phyloP scores from a whole-genome alignment of 2,113 vertebrate species.

The Tautogolabrus adspersus region DNA sequence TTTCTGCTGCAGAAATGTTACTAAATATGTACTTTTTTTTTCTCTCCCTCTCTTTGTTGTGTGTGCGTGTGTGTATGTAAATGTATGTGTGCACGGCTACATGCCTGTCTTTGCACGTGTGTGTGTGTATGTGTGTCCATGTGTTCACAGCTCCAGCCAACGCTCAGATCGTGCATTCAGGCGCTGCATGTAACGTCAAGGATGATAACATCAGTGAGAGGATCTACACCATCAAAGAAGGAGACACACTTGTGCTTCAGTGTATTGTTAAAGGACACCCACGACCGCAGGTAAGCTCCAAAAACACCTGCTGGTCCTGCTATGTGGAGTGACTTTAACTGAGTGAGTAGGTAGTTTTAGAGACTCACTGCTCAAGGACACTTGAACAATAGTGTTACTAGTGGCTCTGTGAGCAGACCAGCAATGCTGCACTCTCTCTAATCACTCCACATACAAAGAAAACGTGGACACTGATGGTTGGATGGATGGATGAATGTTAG shows the following conservation, averaged over 20 bases:
- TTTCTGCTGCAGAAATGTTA: constrained; percentile 38
- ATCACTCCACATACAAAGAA: not conserved
- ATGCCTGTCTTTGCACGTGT: constrained; percentile 39
- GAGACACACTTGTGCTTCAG: constrained; percentile 92
- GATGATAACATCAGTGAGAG: constrained; percentile 98
- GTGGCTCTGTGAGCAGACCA: not conserved
- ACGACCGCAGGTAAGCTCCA: constrained; percentile 89
- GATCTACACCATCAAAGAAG: constrained; percentile 97
- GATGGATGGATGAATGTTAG: not conserved
- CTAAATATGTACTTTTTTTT: constrained; percentile 59
- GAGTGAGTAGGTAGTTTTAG: not conserved
- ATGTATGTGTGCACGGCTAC: constrained; percentile 12
- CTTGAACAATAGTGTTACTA: not conserved
- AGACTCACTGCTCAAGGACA: constrained; percentile 13
- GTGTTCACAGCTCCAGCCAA: constrained; percentile 91
- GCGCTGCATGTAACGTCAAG: constrained; percentile 96
- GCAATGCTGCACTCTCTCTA: not conserved
- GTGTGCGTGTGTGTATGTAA: constrained; percentile 22
- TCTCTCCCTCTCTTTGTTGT: constrained; percentile 45
- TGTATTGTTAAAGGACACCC: constrained; percentile 97
- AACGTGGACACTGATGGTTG: not conserved
- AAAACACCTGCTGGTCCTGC: constrained; percentile 6
- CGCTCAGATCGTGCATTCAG: constrained; percentile 96
- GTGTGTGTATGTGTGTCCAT: constrained; percentile 27
- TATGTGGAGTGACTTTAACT: constrained; percentile 4